Base-by-base conservation (phyloP, 1,140 invertebrate genomes). In the Elymnias hypermnestra region DNA sequence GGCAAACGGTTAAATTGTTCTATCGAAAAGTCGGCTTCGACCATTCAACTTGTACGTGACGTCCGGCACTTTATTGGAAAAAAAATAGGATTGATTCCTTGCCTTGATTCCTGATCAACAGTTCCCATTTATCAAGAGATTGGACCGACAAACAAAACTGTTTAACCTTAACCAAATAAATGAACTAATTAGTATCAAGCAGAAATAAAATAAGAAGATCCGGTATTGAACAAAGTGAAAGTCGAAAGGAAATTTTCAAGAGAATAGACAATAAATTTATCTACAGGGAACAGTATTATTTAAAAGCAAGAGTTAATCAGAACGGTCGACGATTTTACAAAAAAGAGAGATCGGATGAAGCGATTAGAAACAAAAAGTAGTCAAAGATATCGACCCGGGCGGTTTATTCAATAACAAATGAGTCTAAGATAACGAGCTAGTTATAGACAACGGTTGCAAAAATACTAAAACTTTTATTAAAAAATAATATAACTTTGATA, bases 21-120 rank as follows among this genome's bases (percentile, higher is more conserved):
- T 58, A 50, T 51, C 46, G 58, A 72, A 73, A 70, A 59, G 50
- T 40, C 57, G 53, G 66, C 51, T 67, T 61, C 60, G 73, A 78
- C 64, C 71, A 44, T 77, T 77, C 66, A 73, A 71, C 66, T 70
- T 52, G 43, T 51, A 72, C 79, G 77, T 83, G 79, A 82, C 70
- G 51, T 79, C 75, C 77, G 76, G 61, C 44, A 33, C 2, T 46
- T 55, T 36, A 36, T 47, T 40, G 52, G n/a, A 33, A 14, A 29
- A 65, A 66, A 66, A 64, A 58, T 55, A n/a, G n/a, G n/a, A n/a
- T n/a, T n/a, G n/a, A n/a, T n/a, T n/a, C n/a, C n/a, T n/a, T n/a
- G n/a, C n/a, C n/a, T n/a, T n/a, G n/a, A n/a, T n/a, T n/a, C n/a
- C n/a, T n/a, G n/a, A n/a, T n/a, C n/a, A n/a, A n/a, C n/a, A n/a